phyloP scores from a whole-genome alignment of 2,888 invertebrate genomes.

The Pollenia angustigena region DNA sequence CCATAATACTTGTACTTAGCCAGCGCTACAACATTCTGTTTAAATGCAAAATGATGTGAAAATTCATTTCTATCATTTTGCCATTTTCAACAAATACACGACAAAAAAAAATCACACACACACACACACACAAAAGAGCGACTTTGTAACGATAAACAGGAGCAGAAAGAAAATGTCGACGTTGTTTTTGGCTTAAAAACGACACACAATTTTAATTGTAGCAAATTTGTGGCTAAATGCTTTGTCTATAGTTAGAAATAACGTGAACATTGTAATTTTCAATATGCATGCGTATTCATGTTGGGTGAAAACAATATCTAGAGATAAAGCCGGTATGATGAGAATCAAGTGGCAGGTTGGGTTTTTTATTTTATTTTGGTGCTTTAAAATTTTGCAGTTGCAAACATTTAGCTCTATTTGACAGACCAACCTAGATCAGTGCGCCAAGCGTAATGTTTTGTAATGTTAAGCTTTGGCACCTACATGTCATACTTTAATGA shows the following conservation, averaged over 20 bases:
- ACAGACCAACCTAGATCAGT: too few species aligned
- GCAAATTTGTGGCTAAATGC: constrained; percentile 31
- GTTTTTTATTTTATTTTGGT: too few species aligned
- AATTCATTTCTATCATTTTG: constrained; percentile 44
- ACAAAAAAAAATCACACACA: too few species aligned
- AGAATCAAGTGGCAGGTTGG: too few species aligned
- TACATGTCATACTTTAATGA: too few species aligned
- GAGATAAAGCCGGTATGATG: background rate
- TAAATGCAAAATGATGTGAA: constrained; percentile 41
- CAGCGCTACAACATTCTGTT: constrained; percentile 1
- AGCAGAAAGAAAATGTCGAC: background rate
- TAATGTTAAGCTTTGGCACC: too few species aligned
- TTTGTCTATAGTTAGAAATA: constrained; percentile 1
- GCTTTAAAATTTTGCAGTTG: too few species aligned
- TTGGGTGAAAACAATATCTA: too few species aligned
- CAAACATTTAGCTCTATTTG: too few species aligned
- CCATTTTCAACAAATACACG: constrained; percentile 11
- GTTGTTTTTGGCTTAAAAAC: constrained; percentile 28
- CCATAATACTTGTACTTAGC: background rate
- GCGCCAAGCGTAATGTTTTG: too few species aligned
- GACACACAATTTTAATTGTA: constrained; percentile 40
- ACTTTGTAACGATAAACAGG: background rate
- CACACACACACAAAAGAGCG: too few species aligned
- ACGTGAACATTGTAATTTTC: background rate
- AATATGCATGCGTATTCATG: background rate